Conservation (phyloP, 2,888 invertebrate genomes). For the Biston stratarius region DNA sequence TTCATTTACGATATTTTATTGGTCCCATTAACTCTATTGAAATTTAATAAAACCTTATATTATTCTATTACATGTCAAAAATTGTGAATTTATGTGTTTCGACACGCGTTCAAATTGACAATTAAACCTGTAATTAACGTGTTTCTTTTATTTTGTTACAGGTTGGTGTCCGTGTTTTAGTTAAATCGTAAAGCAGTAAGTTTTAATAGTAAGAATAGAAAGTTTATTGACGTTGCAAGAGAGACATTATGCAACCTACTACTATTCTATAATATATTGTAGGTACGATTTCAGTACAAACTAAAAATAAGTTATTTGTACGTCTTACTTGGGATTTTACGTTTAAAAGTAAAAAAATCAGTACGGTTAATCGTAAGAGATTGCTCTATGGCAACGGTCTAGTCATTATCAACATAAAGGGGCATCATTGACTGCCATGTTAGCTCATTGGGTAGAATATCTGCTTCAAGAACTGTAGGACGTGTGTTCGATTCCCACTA, state of each 20-base stretch:
- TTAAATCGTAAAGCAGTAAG: constrained; percentile 21
- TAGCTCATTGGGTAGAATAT: no score
- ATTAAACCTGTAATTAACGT: constrained; percentile 39
- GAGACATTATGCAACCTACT: not conserved
- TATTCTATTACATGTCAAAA: constrained; percentile 17
- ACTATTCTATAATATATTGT: no score
- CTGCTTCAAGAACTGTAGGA: no score
- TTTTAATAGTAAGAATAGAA: constrained; percentile 1
- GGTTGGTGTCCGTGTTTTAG: constrained; percentile 49
- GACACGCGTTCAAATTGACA: constrained; percentile 11
- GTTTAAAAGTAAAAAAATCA: no score
- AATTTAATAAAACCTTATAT: constrained; percentile 13
- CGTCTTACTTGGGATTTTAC: no score
- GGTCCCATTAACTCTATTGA: constrained; percentile 23
- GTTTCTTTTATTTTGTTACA: constrained; percentile 52
- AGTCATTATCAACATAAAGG: no score
- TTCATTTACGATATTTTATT: constrained; percentile 17
- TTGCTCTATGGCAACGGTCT: no score
- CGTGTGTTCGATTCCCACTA: no score
- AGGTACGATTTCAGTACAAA: no score
- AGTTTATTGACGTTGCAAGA: not conserved
- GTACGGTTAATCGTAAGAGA: no score
- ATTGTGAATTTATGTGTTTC: constrained; percentile 23
- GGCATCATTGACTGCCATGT: no score
- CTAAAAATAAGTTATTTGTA: no score